Base-by-base conservation (phyloP, 2,113 vertebrate genomes). In the Pelmatolapia mariae region DNA sequence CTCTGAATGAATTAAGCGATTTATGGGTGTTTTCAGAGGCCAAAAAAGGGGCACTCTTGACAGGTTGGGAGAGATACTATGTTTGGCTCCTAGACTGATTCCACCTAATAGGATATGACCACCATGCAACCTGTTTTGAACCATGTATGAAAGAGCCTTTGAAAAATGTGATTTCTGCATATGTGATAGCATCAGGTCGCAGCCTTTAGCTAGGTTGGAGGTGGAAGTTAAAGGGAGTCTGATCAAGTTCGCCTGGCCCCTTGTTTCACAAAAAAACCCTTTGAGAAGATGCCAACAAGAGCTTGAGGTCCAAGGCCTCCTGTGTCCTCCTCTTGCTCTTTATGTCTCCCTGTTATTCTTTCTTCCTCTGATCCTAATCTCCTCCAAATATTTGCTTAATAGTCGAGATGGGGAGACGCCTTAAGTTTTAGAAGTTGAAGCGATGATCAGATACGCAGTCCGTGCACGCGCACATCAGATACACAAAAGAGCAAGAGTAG, bases 251-350 rank as follows among this genome's bases (percentile, higher is more conserved):
- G 86, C 79, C n/a, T 63, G 93, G 91, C 85, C 83, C 22, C 91
- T 86, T 86, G 85, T 89, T 90, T 90, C 86, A 96, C 94, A 96
- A 91, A 91, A 93, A 94, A 93, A 31, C 86, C 86, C 94, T 96
- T 95, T 96, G 93, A 96, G 93, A 91, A 88, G 84, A 63, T 50
- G 94, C 96, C 96, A 97, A 95, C 68, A 92, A 91, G 54, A 86
- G 83, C 87, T 84, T 22, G 79, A 90, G 71, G 91, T 93, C 94
- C 90, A 95, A 95, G 91, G 91, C 57, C 88, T 84, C 78, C 94
- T 89, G 90, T 95, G 94, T 94, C 90, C 85, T 82, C 61, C 86
- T 91, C 66, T 78, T 52, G 26, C 89, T 90, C 56, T 61, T 22
- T 85, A 83, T 63, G 66, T 83, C 80, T 66, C 50, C 40, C 53